These are phyloP conservation scores for Leptinotarsa juncta DNA, from an alignment of 2,888 invertebrate species.

Conservation along the genomic window DNA sequence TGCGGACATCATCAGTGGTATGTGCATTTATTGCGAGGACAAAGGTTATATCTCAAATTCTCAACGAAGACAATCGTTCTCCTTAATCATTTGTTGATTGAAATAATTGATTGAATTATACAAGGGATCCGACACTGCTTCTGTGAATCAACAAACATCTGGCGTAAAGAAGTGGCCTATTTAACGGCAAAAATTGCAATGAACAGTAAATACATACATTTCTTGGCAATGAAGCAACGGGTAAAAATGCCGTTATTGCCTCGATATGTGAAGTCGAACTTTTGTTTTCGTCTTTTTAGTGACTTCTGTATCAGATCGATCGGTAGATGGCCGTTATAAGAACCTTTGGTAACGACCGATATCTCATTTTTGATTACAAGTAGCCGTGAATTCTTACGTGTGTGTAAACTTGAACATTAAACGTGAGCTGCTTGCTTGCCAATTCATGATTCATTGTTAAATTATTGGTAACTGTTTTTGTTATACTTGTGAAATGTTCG, in stretches of 20 bases:
- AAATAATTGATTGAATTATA: too few species aligned
- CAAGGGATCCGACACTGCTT: neutral
- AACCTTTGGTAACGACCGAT: neutral
- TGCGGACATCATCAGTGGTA: too few species aligned
- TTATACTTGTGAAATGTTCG: neutral
- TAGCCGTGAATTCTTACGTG: too few species aligned
- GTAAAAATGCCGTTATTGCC: slow-evolving; percentile 4
- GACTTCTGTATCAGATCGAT: neutral
- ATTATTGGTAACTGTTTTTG: neutral
- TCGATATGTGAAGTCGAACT: neutral
- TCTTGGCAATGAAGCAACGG: slow-evolving; percentile 9
- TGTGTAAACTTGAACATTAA: too few species aligned
- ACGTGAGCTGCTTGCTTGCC: too few species aligned
- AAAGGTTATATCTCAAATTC: too few species aligned
- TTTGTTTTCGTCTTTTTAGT: slow-evolving; percentile 8
- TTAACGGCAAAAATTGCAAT: slow-evolving; percentile 9
- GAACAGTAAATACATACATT: neutral
- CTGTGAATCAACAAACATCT: slow-evolving; percentile 2
- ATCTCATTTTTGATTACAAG: neutral
- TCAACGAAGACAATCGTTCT: too few species aligned
- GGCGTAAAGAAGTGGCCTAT: neutral
- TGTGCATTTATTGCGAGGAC: too few species aligned
- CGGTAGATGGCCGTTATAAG: slow-evolving; percentile 2
- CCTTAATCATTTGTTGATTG: too few species aligned
- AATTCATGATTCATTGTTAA: too few species aligned